These are phyloP conservation scores for Stegodyphus mimosarum DNA, from an alignment of 1,140 invertebrate species.

Conservation along the genomic window DNA sequence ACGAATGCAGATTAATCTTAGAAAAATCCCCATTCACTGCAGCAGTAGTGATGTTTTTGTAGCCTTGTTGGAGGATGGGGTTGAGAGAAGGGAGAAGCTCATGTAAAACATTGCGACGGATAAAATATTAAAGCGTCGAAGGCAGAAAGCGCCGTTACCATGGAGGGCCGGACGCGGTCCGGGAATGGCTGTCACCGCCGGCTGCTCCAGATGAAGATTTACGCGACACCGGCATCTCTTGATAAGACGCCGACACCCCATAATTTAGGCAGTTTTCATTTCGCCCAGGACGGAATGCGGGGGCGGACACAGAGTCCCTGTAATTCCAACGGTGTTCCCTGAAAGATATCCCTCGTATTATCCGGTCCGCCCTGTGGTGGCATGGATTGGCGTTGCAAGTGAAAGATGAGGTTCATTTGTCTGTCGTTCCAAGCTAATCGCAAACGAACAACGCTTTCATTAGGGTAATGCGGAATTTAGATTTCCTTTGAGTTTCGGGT, in stretches of 20 bases:
- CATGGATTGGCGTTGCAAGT: background rate
- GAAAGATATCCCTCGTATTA: background rate
- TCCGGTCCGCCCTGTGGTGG: background rate
- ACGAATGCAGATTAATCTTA: too few species aligned
- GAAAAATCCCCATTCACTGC: too few species aligned
- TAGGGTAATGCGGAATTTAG: slow-evolving; percentile 1
- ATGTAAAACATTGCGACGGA: background rate
- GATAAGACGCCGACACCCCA: slow-evolving; percentile 49
- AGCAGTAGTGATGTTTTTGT: too few species aligned
- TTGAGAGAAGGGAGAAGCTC: background rate
- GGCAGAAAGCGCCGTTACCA: slow-evolving; percentile 3
- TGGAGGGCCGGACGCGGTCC: slow-evolving; percentile 30
- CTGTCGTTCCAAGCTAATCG: slow-evolving; percentile 10
- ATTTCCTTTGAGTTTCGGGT: too few species aligned
- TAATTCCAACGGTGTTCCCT: background rate
- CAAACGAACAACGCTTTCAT: slow-evolving; percentile 12
- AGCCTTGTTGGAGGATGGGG: too few species aligned
- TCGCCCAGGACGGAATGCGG: slow-evolving; percentile 43
- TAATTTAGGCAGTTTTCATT: slow-evolving; percentile 58
- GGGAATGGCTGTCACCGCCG: slow-evolving; percentile 36
- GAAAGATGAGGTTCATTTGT: slow-evolving; percentile 33
- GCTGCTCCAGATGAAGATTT: slow-evolving; percentile 46
- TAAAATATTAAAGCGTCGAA: slow-evolving; percentile 27
- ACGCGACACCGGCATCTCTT: slow-evolving; percentile 25
- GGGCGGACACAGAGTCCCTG: background rate